Base-by-base conservation (phyloP, 2,888 invertebrate species). In the Melieria picta region DNA sequence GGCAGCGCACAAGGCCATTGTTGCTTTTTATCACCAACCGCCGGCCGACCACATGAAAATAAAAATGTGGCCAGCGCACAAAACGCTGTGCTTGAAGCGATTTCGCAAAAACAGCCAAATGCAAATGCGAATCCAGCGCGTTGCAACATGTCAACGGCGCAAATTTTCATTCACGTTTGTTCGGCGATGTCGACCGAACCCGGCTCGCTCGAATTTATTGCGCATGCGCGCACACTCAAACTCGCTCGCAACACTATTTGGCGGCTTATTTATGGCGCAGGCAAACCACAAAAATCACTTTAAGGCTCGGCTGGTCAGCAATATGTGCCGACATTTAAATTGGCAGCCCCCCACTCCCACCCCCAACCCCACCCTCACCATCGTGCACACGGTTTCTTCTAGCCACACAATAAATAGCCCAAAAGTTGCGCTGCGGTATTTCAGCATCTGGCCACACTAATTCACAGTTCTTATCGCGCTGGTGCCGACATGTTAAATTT, bases 201-300 rank as follows among this genome's bases (percentile, higher is more conserved):
- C 16, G 43, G 11, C 43, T 7, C 10, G 16, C 61, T 60, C 68
- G 80, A 81, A 81, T 81, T 81, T 82, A 81, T 82, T 78, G 82
- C 80, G 79, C 81, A 81, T 81, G 81, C 79, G 75, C 79, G 65
- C 61, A 10, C 5, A 45, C 66, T 9, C 58, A 30, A 2, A 30
- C 30, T 52, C 52, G 55, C 63, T 69, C 70, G 63, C 55, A 71
- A 75, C 71, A 57, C 77, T 78, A 82, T 81, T 82, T 81, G 82
- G 81, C 79, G 76, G 81, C 81, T 81, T 30, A 82, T 81, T 81
- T 81, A 81, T 81, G 78, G 82, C 82, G 74, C 72, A 63, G 73
- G 72, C 77, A 75, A 58, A 68, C 72, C 68, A 60, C 52, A 42
- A 42, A 69, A 69, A 46, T 69, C n/a, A 42, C 63, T 56, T 69